Percentiles rank a stretch among this genome's conserved stretches.
phyloP scores from a whole-genome alignment of 2,113 vertebrate species.

The Mesocricetus auratus region DNA sequence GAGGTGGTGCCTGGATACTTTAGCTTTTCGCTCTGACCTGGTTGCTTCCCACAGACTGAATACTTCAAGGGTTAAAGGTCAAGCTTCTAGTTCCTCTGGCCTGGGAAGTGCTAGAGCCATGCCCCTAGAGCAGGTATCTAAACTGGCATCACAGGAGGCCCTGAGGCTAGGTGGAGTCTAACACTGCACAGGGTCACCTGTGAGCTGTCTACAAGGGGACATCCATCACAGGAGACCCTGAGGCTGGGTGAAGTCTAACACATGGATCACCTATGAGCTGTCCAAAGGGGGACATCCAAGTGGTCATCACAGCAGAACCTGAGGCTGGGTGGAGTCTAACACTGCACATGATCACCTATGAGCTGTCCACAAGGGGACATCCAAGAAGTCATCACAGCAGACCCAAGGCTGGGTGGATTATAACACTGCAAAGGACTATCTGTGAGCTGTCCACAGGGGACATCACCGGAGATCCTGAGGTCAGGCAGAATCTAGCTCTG shows the following conservation, averaged over 20 bases:
- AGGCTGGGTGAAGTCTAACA: accelerated
- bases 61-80: neutral
- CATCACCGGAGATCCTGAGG: too few relatives aligned
- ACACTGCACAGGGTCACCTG: neutral
- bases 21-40: neutral
- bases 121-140: neutral
- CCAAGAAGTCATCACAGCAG: neutral
- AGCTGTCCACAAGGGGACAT: neutral
- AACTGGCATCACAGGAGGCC: neutral
- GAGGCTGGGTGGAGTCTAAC: too few relatives aligned
- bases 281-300: too few relatives aligned
- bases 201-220: neutral
- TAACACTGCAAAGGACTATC: too few relatives aligned
- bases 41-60: neutral
- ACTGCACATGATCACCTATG: neutral
- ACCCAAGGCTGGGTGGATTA: accelerated
- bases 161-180: neutral
- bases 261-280: neutral
- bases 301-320: too few relatives aligned
- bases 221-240: neutral
- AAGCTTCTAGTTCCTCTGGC: neutral
- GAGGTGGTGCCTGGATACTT: too few relatives aligned
- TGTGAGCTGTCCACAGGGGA: neutral
- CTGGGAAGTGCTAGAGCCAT: neutral
- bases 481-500: too few relatives aligned